Evolutionary conservation across 2,888 invertebrate genomes (phyloP), one percentile per base, ranked within the genome.

Genomic region (Bombylius major): DNA sequence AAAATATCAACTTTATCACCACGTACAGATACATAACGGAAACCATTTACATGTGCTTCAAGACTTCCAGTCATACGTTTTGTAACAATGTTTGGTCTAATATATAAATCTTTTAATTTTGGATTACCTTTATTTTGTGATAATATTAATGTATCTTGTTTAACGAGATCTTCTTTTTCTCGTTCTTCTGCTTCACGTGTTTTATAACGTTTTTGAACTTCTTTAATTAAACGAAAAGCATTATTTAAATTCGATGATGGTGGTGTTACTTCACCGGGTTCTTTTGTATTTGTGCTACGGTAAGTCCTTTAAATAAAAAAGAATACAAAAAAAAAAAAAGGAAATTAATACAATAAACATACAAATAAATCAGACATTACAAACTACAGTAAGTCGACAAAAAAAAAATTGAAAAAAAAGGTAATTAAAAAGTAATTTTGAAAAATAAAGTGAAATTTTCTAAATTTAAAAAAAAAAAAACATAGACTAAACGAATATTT

Each of bases 1-100:
- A 99, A 77, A 65, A 99, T 98, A 69, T 99, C 99, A 8, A 99
- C 97, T 80, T 99, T 99, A 70, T 99, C 99, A 6, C 99, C 99
- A 66, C 98, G 83, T n/a, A 99, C 93, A 0, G 98, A 98, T 0
- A 97, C 98, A 70, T 98, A 99, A 45, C 97, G 82, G 69, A 93
- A 93, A 12, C 98, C 98, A 69, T 99, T 99, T 0, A 86, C 83
- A 68, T 99, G 99, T 0, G 99, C 92, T 75, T 99, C 98, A 59
- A 98, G 76, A 4, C 87, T 84, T 34, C 90, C 93, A 32, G 91
- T 91, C 86, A 97, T 96, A 70, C 97, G 81, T 72, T 94, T 94
- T 2, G 94, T 90, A 4, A 97, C 95, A 69, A 99, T 96, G 72
- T 98, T 99, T n/a, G 99, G 99, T 64, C 99, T 82, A 71, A 99